A percentile compares a stretch with the other conserved stretches of the same genome.
phyloP scores from a whole-genome alignment of 2,888 invertebrate species.

The Zonitis immaculata region DNA sequence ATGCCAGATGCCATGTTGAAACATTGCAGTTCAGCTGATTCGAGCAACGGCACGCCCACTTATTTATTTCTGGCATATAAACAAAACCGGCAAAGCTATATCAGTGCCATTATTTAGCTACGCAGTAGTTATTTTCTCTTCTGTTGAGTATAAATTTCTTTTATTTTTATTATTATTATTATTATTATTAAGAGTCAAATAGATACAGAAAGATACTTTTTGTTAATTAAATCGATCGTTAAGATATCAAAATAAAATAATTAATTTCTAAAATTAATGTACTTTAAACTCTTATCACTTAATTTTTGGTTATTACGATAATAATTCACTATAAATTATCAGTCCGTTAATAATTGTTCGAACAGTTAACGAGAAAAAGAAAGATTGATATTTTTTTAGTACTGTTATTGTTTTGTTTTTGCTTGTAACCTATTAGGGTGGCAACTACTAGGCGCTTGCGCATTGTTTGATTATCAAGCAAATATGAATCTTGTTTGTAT shows the following conservation, averaged over 20 bases:
- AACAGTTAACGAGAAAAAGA: neutral
- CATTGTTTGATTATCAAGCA: neutral
- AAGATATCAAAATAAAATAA: neutral
- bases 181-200: neutral
- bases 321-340: neutral
- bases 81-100: constrained; percentile 38
- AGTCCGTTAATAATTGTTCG: too few relatives aligned
- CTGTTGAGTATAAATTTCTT: too few relatives aligned
- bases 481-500: neutral
- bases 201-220: too few relatives aligned
- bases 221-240: too few relatives aligned
- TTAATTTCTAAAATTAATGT: neutral
- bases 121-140: neutral
- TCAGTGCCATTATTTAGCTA: neutral
- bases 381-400: neutral
- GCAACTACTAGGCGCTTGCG: neutral
- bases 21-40: constrained; percentile 43
- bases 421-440: neutral
- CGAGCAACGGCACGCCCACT: constrained; percentile 42
- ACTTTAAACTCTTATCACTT: neutral
- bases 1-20: constrained; percentile 40
- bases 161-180: neutral
- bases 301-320: neutral
- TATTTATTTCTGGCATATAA: constrained; percentile 43
- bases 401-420: neutral